A percentile compares a stretch with the other conserved stretches of the same genome.
These are phyloP conservation scores for Sylvia atricapilla DNA, from an alignment of 2,113 vertebrate species.

Conservation along the genomic window DNA sequence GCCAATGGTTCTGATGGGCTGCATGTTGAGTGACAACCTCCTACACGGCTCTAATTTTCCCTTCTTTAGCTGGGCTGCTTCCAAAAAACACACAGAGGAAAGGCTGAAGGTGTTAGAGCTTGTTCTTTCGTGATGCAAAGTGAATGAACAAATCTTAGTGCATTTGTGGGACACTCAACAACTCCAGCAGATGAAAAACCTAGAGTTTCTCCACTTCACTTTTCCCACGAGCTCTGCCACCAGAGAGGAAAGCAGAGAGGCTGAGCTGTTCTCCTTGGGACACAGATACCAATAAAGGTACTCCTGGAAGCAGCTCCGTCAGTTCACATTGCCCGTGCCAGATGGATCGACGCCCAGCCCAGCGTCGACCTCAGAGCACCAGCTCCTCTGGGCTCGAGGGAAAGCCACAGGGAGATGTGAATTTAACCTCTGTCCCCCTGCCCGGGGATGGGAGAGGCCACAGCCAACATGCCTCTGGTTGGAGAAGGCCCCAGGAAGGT, in stretches of 20 bases:
- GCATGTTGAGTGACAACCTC: background rate
- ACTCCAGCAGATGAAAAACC: background rate
- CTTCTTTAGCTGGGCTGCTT: background rate
- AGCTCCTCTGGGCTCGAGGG: conserved; percentile 5
- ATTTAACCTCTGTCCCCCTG: conserved; percentile 15
- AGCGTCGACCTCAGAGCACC: background rate
- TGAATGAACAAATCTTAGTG: background rate
- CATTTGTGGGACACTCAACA: background rate
- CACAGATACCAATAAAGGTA: conserved; percentile 59
- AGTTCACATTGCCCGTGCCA: conserved; percentile 45
- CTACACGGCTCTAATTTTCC: background rate
- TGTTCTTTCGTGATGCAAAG: background rate
- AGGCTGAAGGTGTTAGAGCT: background rate
- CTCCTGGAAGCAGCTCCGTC: background rate
- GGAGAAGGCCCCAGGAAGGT: background rate
- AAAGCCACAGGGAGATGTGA: conserved; percentile 13
- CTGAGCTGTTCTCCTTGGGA: background rate
- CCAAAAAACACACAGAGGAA: background rate
- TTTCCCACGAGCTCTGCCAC: conserved; percentile 15
- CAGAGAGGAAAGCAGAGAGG: background rate
- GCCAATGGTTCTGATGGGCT: background rate
- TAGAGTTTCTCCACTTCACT: background rate
- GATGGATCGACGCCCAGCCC: conserved; percentile 47
- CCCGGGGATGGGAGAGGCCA: background rate
- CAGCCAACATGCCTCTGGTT: background rate